Evolutionary conservation across 2,888 invertebrate genomes (phyloP).

Genomic region (Drosophila paranaensis): DNA sequence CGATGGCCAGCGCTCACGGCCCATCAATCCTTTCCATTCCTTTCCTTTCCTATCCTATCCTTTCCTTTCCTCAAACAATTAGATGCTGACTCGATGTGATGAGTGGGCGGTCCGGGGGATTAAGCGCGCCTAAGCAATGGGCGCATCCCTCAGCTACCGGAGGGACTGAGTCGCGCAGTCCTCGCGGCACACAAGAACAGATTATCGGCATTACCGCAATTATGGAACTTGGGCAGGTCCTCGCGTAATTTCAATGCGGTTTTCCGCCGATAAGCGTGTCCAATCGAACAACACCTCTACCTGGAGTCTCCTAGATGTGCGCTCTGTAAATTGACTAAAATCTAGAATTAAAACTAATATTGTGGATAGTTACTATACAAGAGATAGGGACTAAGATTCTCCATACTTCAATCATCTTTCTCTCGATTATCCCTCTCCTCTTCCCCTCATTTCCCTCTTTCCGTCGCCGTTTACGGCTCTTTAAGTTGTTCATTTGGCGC

Average conservation of each 20-base stretch:
- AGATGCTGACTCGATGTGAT: conserved; percentile 66
- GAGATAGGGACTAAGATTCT: too few species aligned
- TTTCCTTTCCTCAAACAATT: conserved; percentile 59
- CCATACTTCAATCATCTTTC: background rate
- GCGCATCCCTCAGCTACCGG: conserved; percentile 35
- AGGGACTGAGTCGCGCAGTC: conserved; percentile 9
- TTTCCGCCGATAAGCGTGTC: conserved; percentile 70
- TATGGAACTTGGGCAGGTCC: conserved; percentile 77
- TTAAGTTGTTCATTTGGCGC: conserved; percentile 47
- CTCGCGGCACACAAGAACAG: conserved; percentile 52
- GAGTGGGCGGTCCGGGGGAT: conserved; percentile 60
- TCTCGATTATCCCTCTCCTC: background rate
- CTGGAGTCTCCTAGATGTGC: conserved; percentile 20
- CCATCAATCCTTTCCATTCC: conserved; percentile 43
- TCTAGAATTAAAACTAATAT: background rate
- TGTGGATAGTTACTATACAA: too few species aligned
- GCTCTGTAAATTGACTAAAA: background rate
- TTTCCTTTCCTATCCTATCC: conserved; percentile 46
- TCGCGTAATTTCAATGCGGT: conserved; percentile 77
- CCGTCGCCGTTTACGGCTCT: conserved; percentile 34
- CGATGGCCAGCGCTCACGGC: conserved; percentile 40
- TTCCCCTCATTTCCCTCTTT: background rate
- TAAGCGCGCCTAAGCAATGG: conserved; percentile 39
- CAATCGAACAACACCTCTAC: conserved; percentile 53
- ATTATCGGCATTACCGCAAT: conserved; percentile 81